phyloP scores from a whole-genome alignment of 1,140 invertebrate genomes.

The Camponotus vicinus region DNA sequence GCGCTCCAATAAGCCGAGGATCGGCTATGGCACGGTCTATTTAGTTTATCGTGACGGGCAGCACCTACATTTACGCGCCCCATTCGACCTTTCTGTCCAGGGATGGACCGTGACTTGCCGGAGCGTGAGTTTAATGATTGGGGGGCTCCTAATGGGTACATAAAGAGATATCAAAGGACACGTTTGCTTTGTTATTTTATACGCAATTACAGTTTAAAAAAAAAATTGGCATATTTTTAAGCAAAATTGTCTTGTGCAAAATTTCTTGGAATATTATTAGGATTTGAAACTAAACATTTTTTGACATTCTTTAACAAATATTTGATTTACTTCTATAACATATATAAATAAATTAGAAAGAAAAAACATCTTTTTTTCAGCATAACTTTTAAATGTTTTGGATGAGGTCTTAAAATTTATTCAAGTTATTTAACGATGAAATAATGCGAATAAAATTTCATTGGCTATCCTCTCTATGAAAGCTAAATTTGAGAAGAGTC shows the following conservation, averaged over 20 bases:
- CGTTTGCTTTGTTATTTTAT: not conserved
- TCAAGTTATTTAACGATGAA: not conserved
- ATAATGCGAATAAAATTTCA: not conserved
- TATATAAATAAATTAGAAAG: too few relatives aligned
- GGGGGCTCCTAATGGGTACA: not conserved
- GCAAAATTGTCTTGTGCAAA: not conserved
- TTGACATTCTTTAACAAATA: too few relatives aligned
- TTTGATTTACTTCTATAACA: too few relatives aligned
- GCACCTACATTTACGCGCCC: conserved; percentile 58
- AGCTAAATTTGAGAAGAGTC: not conserved
- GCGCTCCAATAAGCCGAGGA: conserved; percentile 77
- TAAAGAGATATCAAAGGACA: not conserved
- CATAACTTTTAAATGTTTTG: not conserved
- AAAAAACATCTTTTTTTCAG: too few relatives aligned
- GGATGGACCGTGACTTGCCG: not conserved
- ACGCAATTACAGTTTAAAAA: not conserved
- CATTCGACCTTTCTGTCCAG: conserved; percentile 50
- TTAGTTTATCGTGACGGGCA: conserved; percentile 74
- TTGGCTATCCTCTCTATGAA: not conserved
- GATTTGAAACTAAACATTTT: too few relatives aligned
- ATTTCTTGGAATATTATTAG: not conserved
- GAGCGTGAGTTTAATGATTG: not conserved
- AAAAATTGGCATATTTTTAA: not conserved
- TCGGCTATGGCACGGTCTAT: conserved; percentile 72
- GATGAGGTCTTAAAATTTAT: not conserved